phyloP scores from a whole-genome alignment of 2,888 invertebrate species.

The Pinctada fucata region DNA sequence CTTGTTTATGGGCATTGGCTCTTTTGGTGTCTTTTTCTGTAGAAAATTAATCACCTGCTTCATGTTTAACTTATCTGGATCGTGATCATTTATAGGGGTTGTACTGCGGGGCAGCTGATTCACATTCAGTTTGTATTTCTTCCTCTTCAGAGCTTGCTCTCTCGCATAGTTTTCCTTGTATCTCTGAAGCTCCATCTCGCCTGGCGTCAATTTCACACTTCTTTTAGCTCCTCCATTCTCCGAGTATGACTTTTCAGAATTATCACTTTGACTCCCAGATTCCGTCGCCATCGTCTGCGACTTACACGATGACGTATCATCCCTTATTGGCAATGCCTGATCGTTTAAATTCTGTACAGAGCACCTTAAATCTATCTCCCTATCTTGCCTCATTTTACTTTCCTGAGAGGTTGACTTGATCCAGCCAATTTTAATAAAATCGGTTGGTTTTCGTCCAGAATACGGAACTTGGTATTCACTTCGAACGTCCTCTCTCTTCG shows the following conservation, averaged over 20 bases:
- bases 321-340: constrained; percentile 24
- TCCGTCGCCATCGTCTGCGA: constrained; percentile 14
- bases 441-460: constrained; percentile 25
- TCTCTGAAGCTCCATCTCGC: constrained; percentile 56
- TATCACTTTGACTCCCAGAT: constrained; percentile 25
- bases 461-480: constrained; percentile 33
- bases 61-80: constrained; percentile 69
- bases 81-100: constrained; percentile 66
- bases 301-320: background rate
- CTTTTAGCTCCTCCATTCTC: constrained; percentile 53
- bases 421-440: constrained; percentile 4
- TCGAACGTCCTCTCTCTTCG: constrained; percentile 11
- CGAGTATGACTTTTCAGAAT: constrained; percentile 47
- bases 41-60: constrained; percentile 67
- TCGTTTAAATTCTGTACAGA: constrained; percentile 52
- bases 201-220: constrained; percentile 53
- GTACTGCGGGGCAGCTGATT: constrained; percentile 65
- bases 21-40: constrained; percentile 44
- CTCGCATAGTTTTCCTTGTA: constrained; percentile 50
- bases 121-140: constrained; percentile 61
- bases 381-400: background rate
- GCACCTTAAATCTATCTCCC: constrained; percentile 18
- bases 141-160: constrained; percentile 52
- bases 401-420: constrained; percentile 7
- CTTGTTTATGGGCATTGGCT: constrained; percentile 6